Conservation (phyloP, 1,140 invertebrate genomes). For the Drosophila watanabei region DNA sequence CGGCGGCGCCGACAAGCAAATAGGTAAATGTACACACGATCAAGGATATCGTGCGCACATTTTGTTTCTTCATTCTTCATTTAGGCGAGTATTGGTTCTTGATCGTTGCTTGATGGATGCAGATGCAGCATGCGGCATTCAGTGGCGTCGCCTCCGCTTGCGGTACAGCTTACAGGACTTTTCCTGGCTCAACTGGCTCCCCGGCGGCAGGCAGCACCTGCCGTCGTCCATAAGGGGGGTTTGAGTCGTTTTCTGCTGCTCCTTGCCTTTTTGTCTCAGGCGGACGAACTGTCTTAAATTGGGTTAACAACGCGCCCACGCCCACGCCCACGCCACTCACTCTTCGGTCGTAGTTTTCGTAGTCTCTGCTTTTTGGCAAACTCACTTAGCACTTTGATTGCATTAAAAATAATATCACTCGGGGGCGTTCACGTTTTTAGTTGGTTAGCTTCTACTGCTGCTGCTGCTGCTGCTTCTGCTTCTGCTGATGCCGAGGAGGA, state of each 20-base stretch:
- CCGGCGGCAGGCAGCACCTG: constrained; percentile 18
- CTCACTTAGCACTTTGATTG: constrained; percentile 76
- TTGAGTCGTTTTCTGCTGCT: not conserved
- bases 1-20: constrained; percentile 98
- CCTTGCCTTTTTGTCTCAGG: constrained; percentile 35
- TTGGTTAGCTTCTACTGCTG: constrained; percentile 43
- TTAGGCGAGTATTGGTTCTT: constrained; percentile 81
- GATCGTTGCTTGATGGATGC: constrained; percentile 60
- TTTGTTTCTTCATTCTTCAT: constrained; percentile 96
- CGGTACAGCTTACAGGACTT: constrained; percentile 41
- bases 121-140: constrained; percentile 19
- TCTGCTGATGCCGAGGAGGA: constrained; percentile 24
- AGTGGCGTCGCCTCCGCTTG: constrained; percentile 63
- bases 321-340: constrained; percentile 18
- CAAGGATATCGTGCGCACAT: constrained; percentile 98
- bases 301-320: constrained; percentile 58
- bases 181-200: constrained; percentile 42
- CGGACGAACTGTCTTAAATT: constrained; percentile 73
- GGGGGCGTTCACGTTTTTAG: constrained; percentile 46
- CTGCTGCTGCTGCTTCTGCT: constrained; percentile 9
- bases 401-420: constrained; percentile 74
- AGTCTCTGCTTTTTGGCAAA: constrained; percentile 59
- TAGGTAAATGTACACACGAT: constrained; percentile 99
- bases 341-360: constrained; percentile 14
- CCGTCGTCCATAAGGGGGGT: constrained; percentile 64